A percentile compares a stretch with the other conserved stretches of the same genome.
Conservation (phyloP, 1,140 invertebrate genomes). For the Cylas formicarius region DNA sequence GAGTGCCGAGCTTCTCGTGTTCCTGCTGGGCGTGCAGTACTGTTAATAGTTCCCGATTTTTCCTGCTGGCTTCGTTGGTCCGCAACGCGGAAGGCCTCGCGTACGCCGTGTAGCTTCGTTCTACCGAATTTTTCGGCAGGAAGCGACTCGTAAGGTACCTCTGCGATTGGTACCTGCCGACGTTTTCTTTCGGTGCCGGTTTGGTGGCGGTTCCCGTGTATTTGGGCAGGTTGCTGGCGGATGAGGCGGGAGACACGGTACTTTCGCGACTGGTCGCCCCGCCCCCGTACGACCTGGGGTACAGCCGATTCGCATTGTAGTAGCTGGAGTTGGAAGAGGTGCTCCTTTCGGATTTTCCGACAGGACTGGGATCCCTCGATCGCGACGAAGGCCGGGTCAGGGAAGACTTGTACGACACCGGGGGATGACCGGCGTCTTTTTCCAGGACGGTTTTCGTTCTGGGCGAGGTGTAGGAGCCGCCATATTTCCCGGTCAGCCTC, state of each 20-base stretch:
- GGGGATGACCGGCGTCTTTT: constrained; percentile 34
- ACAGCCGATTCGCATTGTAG: constrained; percentile 32
- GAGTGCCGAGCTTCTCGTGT: constrained; percentile 25
- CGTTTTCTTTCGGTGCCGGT: constrained; percentile 19
- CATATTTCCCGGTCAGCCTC: constrained; percentile 27
- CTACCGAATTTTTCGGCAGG: constrained; percentile 39
- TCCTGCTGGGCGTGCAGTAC: constrained; percentile 34
- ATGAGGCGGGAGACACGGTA: constrained; percentile 26
- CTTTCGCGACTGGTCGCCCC: constrained; percentile 34
- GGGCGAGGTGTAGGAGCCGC: constrained; percentile 21
- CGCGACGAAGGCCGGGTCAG: constrained; percentile 22
- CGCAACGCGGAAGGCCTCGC: constrained; percentile 28
- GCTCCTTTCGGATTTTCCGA: constrained; percentile 29
- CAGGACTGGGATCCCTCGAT: constrained; percentile 40
- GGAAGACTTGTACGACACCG: constrained; percentile 34
- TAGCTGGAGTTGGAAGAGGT: constrained; percentile 28
- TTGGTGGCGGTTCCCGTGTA: constrained; percentile 27
- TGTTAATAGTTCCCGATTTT: constrained; percentile 37
- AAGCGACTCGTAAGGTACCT: constrained; percentile 41
- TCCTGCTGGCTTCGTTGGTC: constrained; percentile 35
- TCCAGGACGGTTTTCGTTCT: constrained; percentile 29
- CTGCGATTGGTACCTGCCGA: constrained; percentile 23
- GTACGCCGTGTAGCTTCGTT: constrained; percentile 39
- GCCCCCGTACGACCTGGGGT: constrained; percentile 31
- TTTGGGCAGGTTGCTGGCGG: constrained; percentile 33